Evolutionary conservation across 2,113 vertebrate genomes (phyloP), one percentile per base, ranked within the genome.

Genomic region (Alouatta palliata): DNA sequence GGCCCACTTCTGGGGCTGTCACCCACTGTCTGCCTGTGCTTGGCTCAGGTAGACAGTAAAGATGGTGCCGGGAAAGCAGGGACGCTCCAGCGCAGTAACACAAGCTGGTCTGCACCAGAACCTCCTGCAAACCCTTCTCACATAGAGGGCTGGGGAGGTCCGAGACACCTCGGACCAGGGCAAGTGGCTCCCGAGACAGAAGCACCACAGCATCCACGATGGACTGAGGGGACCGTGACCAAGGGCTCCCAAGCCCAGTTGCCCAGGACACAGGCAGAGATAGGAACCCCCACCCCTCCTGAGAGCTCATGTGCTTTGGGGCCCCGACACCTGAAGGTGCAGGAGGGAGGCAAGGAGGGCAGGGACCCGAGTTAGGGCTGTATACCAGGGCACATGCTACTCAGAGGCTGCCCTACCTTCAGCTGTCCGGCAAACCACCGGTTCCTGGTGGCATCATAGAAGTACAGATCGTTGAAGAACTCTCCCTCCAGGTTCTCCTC

Each of bases 401-500:
- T 6, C 17, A 25, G 68, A 19, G 8, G 9, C 16, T 0, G 27
- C 21, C 4, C 32, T 87, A 99, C 99, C 99, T 99, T 99, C 35
- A 99, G 98, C 90, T 99, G 98, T 0, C 98, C 99, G 0, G 98
- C 97, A 96, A 99, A 99, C 99, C 99, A 99, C 97, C 99, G 99
- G 97, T 98, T 99, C 98, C 99, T 99, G 61, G 92, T 94, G 0
- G 98, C 87, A 56, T 99, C 99, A 0, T 99, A 99, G 95, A 99
- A 98, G 95, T 99, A 99, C 32, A 99, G 97, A 81, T 99, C 99
- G 0, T 99, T 99, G 82, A 99, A 99, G 98, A 99, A 99, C 86
- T 99, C 99, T 0, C 99, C 99, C 87, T 99, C 98, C 1, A 99
- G 98, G 10, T 98, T 98, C 97, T 99, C 99, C 23, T 99, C 99